A percentile compares a stretch with the other conserved stretches of the same genome.
These are phyloP conservation scores for Lampropteryx suffumata DNA, from an alignment of 2,888 invertebrate species.

Conservation along the genomic window DNA sequence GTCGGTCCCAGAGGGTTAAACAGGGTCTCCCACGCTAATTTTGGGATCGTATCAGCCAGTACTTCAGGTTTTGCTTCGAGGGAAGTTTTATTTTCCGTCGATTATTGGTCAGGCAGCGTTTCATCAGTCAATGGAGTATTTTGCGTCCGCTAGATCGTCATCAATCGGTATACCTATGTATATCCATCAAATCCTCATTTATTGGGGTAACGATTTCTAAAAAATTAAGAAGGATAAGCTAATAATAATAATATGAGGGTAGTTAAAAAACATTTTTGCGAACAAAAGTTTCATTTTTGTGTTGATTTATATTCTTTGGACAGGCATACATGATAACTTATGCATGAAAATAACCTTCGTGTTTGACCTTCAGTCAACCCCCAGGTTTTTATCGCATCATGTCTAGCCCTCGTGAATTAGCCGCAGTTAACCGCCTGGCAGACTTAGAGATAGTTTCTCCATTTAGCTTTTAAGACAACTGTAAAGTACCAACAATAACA, in stretches of 20 bases:
- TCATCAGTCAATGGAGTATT: background rate
- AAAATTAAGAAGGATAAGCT: background rate
- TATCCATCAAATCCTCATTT: background rate
- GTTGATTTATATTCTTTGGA: no score
- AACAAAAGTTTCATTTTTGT: no score
- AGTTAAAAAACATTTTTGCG: no score
- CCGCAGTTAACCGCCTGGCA: constrained; percentile 7
- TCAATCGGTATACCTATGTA: background rate
- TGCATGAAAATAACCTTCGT: background rate
- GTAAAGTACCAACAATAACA: no score
- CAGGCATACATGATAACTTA: background rate
- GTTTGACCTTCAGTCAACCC: constrained; percentile 1
- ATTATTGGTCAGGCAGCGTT: no score
- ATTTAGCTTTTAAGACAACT: no score
- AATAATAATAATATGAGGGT: background rate
- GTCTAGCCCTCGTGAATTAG: constrained; percentile 5
- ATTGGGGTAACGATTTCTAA: background rate
- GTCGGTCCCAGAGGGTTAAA: no score
- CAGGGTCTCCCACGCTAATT: no score
- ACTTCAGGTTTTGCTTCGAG: no score
- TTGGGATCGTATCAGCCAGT: no score
- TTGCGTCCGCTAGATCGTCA: background rate
- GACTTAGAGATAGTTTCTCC: no score
- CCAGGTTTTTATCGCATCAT: constrained; percentile 8
- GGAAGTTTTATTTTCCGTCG: no score